Conservation (phyloP, 2,113 vertebrate species). For the Psettodes erumei region DNA sequence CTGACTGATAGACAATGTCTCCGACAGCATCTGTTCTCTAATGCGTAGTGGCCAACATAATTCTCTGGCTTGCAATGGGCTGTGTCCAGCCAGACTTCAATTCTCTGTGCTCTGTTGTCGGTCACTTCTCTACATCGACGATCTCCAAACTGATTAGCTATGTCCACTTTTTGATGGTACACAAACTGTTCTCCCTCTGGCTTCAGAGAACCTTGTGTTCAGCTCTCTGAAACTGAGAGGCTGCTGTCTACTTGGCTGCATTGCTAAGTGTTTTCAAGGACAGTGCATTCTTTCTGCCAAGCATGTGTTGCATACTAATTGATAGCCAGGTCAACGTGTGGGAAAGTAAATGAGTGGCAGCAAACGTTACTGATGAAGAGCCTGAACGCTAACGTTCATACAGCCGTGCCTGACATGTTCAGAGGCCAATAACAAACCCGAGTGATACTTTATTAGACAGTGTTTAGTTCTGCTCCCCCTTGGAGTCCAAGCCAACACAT, state of each 20-base stretch:
- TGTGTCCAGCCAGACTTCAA: conserved; percentile 36
- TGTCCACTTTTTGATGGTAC: conserved; percentile 26
- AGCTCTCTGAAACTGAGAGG: conserved; percentile 47
- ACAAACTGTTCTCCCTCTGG: conserved; percentile 25
- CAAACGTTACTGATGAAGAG: conserved; percentile 23
- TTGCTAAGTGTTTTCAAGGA: conserved; percentile 55
- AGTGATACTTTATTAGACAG: conserved; percentile 73
- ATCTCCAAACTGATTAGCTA: conserved; percentile 52
- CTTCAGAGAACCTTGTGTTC: conserved; percentile 27
- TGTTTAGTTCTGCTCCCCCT: conserved; percentile 72
- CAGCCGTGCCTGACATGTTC: conserved; percentile 39
- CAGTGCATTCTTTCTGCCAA: conserved; percentile 40
- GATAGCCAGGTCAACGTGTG: conserved; percentile 44
- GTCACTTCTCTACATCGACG: conserved; percentile 26
- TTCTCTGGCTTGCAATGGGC: conserved; percentile 49
- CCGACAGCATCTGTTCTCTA: conserved; percentile 74
- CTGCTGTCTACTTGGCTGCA: conserved; percentile 45
- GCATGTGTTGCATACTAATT: conserved; percentile 54
- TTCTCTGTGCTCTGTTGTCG: conserved; percentile 28
- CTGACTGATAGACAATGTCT: conserved; percentile 78
- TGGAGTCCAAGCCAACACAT: conserved; percentile 73
- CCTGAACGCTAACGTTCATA: conserved; percentile 8
- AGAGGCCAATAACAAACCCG: conserved; percentile 58
- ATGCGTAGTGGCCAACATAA: conserved; percentile 56
- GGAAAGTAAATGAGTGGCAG: conserved; percentile 58